phyloP scores from a whole-genome alignment of 2,113 vertebrate species.

The Myotis brandtii region DNA sequence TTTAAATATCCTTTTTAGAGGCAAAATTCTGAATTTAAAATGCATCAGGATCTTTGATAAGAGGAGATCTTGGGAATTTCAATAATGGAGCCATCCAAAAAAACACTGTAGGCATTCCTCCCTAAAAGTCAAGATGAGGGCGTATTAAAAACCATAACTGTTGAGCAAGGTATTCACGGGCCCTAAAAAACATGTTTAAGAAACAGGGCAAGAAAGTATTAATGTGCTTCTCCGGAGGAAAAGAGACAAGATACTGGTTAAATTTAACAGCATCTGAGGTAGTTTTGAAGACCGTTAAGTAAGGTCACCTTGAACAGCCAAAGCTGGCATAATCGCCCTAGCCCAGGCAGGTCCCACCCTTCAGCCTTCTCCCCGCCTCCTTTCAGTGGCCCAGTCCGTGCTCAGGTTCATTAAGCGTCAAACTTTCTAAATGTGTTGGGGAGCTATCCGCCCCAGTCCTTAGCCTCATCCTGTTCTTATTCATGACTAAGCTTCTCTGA shows the following conservation, averaged over 20 bases:
- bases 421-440: neutral
- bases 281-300: neutral
- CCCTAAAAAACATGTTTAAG: neutral
- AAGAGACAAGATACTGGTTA: neutral
- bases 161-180: neutral
- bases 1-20: neutral
- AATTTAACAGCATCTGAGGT: neutral
- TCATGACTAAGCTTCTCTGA: neutral
- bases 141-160: neutral
- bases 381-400: rapidly evolving
- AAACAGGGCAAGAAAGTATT: neutral
- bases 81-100: neutral
- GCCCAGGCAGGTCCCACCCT: rapidly evolving
- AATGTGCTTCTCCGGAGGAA: neutral
- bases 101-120: neutral
- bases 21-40: conserved; percentile 15
- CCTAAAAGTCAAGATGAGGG: neutral
- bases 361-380: neutral
- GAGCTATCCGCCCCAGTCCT: too few relatives aligned
- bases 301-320: neutral
- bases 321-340: neutral
- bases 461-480: neutral
- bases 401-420: neutral
- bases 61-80: neutral
- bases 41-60: neutral